Base-by-base conservation (phyloP, 2,113 vertebrate species). In the Cephalopterus ornatus region DNA sequence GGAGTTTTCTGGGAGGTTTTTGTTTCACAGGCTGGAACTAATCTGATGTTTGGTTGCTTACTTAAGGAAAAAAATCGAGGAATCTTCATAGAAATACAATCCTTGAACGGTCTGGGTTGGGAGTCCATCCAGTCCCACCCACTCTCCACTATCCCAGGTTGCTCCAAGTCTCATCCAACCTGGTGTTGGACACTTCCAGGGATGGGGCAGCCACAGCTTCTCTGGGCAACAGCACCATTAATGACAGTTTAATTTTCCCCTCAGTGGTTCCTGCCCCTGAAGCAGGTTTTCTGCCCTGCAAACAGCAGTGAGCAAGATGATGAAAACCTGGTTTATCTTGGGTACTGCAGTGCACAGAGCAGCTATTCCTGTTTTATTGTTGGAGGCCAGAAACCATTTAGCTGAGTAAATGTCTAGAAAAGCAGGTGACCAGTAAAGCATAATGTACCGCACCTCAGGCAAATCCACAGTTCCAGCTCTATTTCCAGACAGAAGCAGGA, bases 371-470 rank as follows among this genome's bases (percentile, higher is more conserved):
- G 59, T 41, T 80, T 81, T 55, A 92, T 79, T 89, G 52, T 8
- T 70, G 76, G 41, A 86, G 62, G 66, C 56, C 92, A 89, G 81
- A 65, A 94, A 81, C 52, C 81, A 83, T 89, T 75, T 65, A 61
- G 67, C 77, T 79, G 28, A 83, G 72, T 41, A 95, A 92, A 83
- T 14, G 76, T 3, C 56, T 79, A 67, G 59, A 56, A 75, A 59
- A 89, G 85, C 89, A 68, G 76, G 49, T 59, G 66, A 44, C 12
- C 39, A 78, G 37, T 33, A 83, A 86, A 83, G 41, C 26, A 5
- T 23, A 59, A 70, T 70, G 66, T 52, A 68, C 56, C 61, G 33
- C 37, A 56, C 61, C 81, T 44, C 44, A 53, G 53, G 62, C 65
- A 79, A 90, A 81, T 8, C 33, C 14, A 11, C 1, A 86, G 28